Conservation (phyloP, 2,113 vertebrate species). For the Todiramphus saurophagus region DNA sequence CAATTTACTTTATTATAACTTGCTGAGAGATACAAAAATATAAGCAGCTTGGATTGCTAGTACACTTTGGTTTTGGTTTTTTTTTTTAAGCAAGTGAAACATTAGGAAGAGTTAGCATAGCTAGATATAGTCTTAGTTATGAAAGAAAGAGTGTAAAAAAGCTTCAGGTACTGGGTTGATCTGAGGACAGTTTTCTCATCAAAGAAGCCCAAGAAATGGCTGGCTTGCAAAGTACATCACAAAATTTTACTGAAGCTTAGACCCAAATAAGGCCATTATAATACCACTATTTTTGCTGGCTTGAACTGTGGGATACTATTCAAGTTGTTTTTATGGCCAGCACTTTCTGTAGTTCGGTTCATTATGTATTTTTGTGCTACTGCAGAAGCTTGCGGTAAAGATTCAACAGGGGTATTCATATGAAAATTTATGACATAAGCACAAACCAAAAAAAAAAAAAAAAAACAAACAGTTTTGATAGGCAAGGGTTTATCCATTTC, state of each 20-base stretch:
- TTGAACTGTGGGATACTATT: background rate
- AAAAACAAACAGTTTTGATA: background rate
- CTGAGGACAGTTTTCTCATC: background rate
- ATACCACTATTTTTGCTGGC: background rate
- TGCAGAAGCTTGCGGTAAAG: background rate
- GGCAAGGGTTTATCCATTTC: background rate
- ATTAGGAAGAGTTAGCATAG: background rate
- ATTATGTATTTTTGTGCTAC: background rate
- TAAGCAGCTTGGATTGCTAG: constrained; percentile 28
- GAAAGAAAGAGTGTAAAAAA: background rate
- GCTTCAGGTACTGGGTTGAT: constrained; percentile 20
- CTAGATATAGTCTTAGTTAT: background rate
- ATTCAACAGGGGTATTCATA: background rate
- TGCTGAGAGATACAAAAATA: constrained; percentile 65
- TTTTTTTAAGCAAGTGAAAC: background rate
- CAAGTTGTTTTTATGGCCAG: background rate
- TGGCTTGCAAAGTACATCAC: background rate
- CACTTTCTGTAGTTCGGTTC: background rate
- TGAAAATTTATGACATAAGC: background rate
- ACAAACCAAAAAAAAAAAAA: background rate
- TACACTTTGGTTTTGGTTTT: background rate
- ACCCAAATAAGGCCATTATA: background rate
- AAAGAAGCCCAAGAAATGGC: background rate
- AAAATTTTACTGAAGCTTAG: background rate
- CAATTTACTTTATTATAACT: constrained; percentile 69